Evolutionary conservation across 2,113 vertebrate species (phyloP), one percentile per base, ranked within the genome.

Genomic region (Eptatretus burgeri): DNA sequence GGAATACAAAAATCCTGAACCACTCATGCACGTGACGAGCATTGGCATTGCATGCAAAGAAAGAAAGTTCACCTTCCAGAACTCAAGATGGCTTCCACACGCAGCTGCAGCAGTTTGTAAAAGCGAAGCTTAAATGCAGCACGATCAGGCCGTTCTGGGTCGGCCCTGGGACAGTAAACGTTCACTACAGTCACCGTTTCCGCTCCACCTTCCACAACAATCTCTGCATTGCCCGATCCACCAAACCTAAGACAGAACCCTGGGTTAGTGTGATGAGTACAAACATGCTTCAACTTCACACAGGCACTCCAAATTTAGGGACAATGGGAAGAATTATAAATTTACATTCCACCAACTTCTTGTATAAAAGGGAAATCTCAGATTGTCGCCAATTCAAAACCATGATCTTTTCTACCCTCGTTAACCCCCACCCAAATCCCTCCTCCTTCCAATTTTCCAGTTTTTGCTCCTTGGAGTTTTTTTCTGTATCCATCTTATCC

Each of bases 101-200:
- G 74, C 51, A 67, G 67, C 70, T 81, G 80, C 51, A 89, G 76
- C 69, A 87, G 67, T 51, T 65, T 76, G 72, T 82, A 89, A 71
- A 87, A 86, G 51, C 75, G 78, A 63, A 82, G 72, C 69, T 87
- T 85, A 72, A 81, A 89, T 51, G 66, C 70, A 63, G 77, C 76
- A 5, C 82, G 71, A 63, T 84, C 82, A 2, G 81, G 77, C 56
- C 80, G 80, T 17, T 78, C 80, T 14, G 82, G 81, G 69, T 84
- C 82, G 1, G 76, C 84, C 2, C 80, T 76, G 1, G 83, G 84
- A 67, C 83, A 89, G 68, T 87, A 89, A 3, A 87, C 83, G 5
- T 89, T 87, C 63, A 87, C 78, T 13, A 89, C 63, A 3, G 78
- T 77, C 64, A 84, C 63, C 1, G 67, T 77, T 67, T 74, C 71